Conservation (phyloP, 2,888 invertebrate genomes). For the Panzeria rudis region DNA sequence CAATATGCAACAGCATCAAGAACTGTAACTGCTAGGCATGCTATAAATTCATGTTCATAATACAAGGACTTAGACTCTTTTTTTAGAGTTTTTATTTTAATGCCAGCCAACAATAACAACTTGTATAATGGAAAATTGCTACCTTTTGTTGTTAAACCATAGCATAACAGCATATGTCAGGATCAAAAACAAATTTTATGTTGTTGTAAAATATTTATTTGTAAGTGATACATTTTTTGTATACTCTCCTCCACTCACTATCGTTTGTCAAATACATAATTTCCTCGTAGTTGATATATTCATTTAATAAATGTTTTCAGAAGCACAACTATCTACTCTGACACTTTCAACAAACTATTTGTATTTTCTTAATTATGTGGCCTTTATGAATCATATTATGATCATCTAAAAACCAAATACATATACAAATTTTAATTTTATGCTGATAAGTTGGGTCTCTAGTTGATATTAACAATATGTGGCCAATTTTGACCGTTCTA, state of each 20-base stretch:
- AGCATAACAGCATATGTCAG: slow-evolving; percentile 51
- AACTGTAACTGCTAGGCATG: slow-evolving; percentile 54
- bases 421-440: too few relatives aligned
- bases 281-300: neutral
- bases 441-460: too few relatives aligned
- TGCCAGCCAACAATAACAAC: slow-evolving; percentile 28
- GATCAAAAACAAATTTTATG: slow-evolving; percentile 51
- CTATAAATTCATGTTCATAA: slow-evolving; percentile 62
- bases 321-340: neutral
- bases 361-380: neutral
- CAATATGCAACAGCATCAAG: slow-evolving; percentile 38
- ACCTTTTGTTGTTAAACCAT: slow-evolving; percentile 61
- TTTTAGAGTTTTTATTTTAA: slow-evolving; percentile 15
- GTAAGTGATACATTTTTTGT: slow-evolving; percentile 2
- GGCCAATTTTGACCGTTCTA: too few relatives aligned
- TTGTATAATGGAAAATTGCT: slow-evolving; percentile 54
- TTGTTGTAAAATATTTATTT: slow-evolving; percentile 29
- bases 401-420: neutral
- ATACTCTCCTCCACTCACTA: slow-evolving; percentile 9
- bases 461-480: too few relatives aligned
- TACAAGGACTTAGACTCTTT: slow-evolving; percentile 53
- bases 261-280: slow-evolving; percentile 7
- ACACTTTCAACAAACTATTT: neutral
- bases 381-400: neutral
- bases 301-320: neutral